Conservation (phyloP, 2,888 invertebrate species). For the Eupithecia inturbata region DNA sequence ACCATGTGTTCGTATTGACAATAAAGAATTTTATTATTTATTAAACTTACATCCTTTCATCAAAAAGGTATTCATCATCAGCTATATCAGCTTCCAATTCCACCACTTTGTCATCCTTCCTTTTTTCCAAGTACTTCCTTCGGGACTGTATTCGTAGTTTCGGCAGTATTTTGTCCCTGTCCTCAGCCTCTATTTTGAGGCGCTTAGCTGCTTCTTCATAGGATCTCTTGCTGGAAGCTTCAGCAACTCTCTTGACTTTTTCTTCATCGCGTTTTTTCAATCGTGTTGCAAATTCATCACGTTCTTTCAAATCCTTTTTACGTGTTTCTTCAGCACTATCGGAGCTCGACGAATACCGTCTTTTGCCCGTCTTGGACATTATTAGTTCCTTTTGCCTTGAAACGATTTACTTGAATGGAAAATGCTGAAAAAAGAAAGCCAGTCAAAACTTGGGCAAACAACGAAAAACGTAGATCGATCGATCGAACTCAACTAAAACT, state of each 20-base stretch:
- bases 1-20: neutral
- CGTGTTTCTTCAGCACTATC: conserved; percentile 92
- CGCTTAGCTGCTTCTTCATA: conserved; percentile 96
- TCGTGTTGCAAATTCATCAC: conserved; percentile 96
- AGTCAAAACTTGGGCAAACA: no score
- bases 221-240: conserved; percentile 87
- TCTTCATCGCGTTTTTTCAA: conserved; percentile 95
- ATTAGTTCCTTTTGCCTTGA: neutral
- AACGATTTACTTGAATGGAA: neutral
- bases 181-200: conserved; percentile 93
- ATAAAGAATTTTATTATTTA: neutral
- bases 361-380: conserved; percentile 74
- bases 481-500: no score
- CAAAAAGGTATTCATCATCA: conserved; percentile 98
- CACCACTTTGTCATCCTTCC: conserved; percentile 97
- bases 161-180: conserved; percentile 93
- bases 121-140: conserved; percentile 96
- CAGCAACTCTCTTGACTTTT: conserved; percentile 91
- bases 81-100: conserved; percentile 97
- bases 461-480: no score
- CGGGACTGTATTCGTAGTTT: conserved; percentile 95
- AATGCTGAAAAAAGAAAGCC: neutral
- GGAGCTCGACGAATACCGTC: conserved; percentile 81
- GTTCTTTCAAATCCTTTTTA: conserved; percentile 92
- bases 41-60: conserved; percentile 90